Evolutionary conservation across 1,140 invertebrate species (phyloP).

Genomic region (Cyclina sinensis): DNA sequence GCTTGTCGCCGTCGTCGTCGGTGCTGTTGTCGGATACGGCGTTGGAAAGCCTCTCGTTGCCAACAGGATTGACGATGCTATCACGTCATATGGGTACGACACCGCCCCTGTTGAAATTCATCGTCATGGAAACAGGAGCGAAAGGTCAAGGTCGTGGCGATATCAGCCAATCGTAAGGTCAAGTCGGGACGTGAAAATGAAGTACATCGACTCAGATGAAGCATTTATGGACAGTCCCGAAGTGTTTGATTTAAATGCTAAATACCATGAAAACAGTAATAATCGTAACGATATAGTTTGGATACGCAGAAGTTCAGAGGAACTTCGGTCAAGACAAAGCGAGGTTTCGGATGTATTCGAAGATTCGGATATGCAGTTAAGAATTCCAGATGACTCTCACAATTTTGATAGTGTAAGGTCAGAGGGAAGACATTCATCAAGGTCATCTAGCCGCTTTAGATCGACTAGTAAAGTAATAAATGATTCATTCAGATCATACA

Average conservation of each 20-base stretch:
- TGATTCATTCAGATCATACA: constrained; percentile 35
- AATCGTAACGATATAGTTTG: constrained; percentile 27
- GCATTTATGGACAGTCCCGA: background rate
- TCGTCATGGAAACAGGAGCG: constrained; percentile 24
- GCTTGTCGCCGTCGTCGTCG: constrained; percentile 54
- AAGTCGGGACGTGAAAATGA: background rate
- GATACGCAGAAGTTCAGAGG: constrained; percentile 36
- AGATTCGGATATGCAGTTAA: background rate
- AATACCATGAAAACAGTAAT: background rate
- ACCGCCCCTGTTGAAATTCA: background rate
- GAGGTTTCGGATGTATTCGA: constrained; percentile 17
- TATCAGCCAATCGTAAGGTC: constrained; percentile 44
- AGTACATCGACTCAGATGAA: background rate
- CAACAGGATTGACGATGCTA: constrained; percentile 36
- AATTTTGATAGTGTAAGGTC: constrained; percentile 39
- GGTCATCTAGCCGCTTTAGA: constrained; percentile 40
- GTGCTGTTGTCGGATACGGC: constrained; percentile 57
- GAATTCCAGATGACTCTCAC: background rate
- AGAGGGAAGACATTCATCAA: constrained; percentile 14
- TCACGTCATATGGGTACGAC: constrained; percentile 48
- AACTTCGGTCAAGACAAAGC: background rate
- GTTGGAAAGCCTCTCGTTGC: constrained; percentile 55
- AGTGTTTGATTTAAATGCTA: background rate
- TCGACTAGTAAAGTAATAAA: constrained; percentile 56
- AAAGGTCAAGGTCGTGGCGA: constrained; percentile 55